A percentile compares a stretch with the other conserved stretches of the same genome.
Conservation (phyloP, 2,113 vertebrate genomes). For the Lampris incognitus region DNA sequence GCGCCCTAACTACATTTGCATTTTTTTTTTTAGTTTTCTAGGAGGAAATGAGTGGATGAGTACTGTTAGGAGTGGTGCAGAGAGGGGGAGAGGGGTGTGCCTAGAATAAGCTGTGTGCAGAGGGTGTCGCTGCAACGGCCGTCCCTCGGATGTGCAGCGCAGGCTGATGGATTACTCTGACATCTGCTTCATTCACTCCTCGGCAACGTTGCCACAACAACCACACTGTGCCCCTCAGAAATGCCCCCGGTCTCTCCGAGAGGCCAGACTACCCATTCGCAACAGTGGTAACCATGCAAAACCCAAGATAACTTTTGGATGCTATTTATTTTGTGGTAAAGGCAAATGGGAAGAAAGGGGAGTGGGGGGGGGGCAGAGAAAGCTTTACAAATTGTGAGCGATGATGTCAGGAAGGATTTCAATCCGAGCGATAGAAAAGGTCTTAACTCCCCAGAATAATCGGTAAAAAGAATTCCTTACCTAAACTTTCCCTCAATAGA, state of each 20-base stretch:
- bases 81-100: conserved; percentile 47
- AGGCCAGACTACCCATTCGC: conserved; percentile 85
- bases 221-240: conserved; percentile 84
- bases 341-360: conserved; percentile 69
- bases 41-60: too few relatives aligned
- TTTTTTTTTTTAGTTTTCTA: not conserved
- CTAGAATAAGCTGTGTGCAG: conserved; percentile 66
- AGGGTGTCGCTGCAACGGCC: conserved; percentile 82
- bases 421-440: conserved; percentile 83
- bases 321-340: conserved; percentile 86
- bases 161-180: conserved; percentile 90
- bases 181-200: conserved; percentile 91
- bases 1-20: not conserved
- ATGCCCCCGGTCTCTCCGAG: conserved; percentile 87
- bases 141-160: not conserved
- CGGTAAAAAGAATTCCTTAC: conserved; percentile 81
- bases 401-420: conserved; percentile 89
- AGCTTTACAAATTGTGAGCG: conserved; percentile 80
- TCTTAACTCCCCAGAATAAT: conserved; percentile 85
- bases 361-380: conserved; percentile 18
- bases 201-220: conserved; percentile 90
- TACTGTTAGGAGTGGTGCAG: conserved; percentile 4
- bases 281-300: conserved; percentile 92
- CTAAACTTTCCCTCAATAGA: conserved; percentile 78
- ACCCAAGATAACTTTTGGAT: conserved; percentile 83